phyloP scores from a whole-genome alignment of 2,113 vertebrate genomes.

The Grantiella picta region DNA sequence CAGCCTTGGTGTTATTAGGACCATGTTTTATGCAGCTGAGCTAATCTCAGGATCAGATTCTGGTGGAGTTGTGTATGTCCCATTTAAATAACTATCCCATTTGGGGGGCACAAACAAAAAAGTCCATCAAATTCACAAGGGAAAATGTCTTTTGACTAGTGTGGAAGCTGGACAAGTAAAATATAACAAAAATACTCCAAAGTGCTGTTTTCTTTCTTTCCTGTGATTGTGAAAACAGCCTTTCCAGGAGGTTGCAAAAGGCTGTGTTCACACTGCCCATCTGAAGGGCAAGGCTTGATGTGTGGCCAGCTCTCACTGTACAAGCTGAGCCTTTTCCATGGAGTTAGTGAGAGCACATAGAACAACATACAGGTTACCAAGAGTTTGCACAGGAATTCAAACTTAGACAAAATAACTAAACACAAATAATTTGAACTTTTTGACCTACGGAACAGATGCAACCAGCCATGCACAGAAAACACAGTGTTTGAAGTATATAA shows the following conservation, averaged over 20 bases:
- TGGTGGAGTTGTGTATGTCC: background rate
- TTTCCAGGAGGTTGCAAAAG: background rate
- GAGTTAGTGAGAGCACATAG: background rate
- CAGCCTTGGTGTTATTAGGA: fast-evolving
- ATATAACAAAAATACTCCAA: background rate
- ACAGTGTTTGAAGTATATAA: background rate
- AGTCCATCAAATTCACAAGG: background rate
- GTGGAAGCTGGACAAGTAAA: background rate
- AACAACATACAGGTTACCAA: background rate
- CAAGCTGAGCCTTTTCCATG: background rate
- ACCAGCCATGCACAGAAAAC: background rate
- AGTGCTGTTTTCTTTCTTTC: background rate
- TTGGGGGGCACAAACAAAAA: background rate
- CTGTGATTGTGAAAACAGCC: background rate
- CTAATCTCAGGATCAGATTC: background rate
- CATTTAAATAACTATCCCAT: background rate
- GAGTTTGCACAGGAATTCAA: background rate
- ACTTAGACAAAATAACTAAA: background rate
- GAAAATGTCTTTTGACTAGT: background rate
- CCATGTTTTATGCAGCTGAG: background rate
- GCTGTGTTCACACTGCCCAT: background rate
- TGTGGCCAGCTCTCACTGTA: background rate
- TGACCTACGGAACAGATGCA: background rate
- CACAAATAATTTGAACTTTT: background rate
- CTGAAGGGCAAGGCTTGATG: background rate